A percentile compares a stretch with the other conserved stretches of the same genome.
Evolutionary conservation across 2,797 vertebrate genomes (phyloP).

Genomic region (Ficedula albicollis): DNA sequence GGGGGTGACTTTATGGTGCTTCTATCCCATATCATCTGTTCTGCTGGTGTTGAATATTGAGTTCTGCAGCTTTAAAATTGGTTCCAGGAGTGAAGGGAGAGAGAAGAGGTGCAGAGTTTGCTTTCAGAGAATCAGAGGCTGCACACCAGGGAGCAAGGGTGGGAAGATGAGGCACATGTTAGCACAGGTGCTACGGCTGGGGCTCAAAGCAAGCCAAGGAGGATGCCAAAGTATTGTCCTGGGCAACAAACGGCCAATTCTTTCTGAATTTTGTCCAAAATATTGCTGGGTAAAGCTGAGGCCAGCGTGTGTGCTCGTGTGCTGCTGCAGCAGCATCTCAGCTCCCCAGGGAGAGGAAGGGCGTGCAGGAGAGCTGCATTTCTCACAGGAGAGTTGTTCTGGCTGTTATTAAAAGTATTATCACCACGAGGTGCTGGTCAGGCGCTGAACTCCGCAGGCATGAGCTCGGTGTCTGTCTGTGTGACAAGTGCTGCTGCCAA

Average conservation of each 20-base stretch:
- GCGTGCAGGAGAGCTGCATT: rapidly evolving
- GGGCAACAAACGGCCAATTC: not conserved
- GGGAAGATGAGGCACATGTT: not conserved
- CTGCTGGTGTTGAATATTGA: too few relatives aligned
- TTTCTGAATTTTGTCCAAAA: not conserved
- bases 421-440: not conserved
- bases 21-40: too few relatives aligned
- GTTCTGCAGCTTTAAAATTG: too few relatives aligned
- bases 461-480: not conserved
- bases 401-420: not conserved
- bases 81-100: too few relatives aligned
- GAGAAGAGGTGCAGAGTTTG: too few relatives aligned
- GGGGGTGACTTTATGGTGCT: too few relatives aligned
- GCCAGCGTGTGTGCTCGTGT: rapidly evolving
- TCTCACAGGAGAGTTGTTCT: not conserved
- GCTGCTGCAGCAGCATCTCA: not conserved
- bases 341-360: not conserved
- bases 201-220: not conserved
- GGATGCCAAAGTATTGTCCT: not conserved
- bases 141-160: too few relatives aligned
- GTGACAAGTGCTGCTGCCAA: not conserved
- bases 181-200: not conserved
- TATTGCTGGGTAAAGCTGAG: not conserved
- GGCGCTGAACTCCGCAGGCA: not conserved
- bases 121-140: too few relatives aligned